Conservation (phyloP, 2,888 invertebrate genomes). For the Drosophila setosimentum region DNA sequence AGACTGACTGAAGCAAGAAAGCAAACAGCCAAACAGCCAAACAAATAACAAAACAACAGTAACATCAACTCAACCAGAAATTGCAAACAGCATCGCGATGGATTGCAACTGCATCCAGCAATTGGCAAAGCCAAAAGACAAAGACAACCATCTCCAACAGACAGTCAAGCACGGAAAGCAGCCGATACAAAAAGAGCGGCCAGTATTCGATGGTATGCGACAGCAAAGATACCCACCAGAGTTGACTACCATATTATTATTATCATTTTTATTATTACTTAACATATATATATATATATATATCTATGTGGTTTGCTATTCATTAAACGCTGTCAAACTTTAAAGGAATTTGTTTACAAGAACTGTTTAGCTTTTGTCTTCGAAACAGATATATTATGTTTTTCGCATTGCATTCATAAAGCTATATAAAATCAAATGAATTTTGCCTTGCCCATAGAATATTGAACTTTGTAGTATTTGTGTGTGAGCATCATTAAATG, state of each 20-base stretch:
- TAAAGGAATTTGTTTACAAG: no score
- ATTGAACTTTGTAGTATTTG: neutral
- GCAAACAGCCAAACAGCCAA: conserved; percentile 16
- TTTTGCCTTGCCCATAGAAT: neutral
- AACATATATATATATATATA: neutral
- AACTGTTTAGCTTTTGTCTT: no score
- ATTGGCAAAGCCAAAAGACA: conserved; percentile 31
- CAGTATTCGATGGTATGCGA: neutral
- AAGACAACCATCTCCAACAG: conserved; percentile 7
- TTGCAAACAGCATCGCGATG: conserved; percentile 56
- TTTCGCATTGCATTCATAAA: neutral
- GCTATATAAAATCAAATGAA: neutral
- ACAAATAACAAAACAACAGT: conserved; percentile 11
- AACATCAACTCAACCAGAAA: conserved; percentile 28
- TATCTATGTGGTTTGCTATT: neutral
- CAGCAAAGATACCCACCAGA: conserved; percentile 13
- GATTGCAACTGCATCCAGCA: conserved; percentile 45
- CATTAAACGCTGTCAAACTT: neutral
- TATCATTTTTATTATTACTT: neutral
- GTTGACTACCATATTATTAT: neutral
- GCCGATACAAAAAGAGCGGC: neutral
- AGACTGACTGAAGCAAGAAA: conserved; percentile 8
- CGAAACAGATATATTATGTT: neutral
- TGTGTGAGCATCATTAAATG: neutral
- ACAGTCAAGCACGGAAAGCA: neutral